Conservation (phyloP, 2,888 invertebrate genomes). For the Thymelicus acteon region DNA sequence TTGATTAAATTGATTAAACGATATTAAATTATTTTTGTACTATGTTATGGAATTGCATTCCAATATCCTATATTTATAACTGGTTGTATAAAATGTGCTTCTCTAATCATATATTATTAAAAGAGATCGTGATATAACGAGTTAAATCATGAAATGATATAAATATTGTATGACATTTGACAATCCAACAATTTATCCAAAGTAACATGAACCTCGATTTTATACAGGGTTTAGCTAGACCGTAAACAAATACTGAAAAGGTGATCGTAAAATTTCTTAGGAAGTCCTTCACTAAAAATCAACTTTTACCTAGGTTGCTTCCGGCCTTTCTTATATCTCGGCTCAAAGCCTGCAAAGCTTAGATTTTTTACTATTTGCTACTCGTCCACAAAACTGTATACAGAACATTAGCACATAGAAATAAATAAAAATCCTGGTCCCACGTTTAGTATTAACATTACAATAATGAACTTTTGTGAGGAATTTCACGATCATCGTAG, state of each 20-base stretch:
- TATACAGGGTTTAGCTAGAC: constrained; percentile 41
- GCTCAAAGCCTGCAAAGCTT: not conserved
- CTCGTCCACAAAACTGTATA: not conserved
- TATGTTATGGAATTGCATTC: constrained; percentile 40
- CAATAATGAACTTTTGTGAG: not conserved
- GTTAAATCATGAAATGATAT: constrained; percentile 19
- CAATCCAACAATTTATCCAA: not conserved
- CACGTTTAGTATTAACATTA: too few species aligned
- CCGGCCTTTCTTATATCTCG: constrained; percentile 10
- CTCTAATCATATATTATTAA: constrained; percentile 3
- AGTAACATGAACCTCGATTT: constrained; percentile 27
- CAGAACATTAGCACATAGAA: too few species aligned
- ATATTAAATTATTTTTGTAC: constrained; percentile 42
- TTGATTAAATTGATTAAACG: constrained; percentile 36
- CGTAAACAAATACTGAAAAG: constrained; percentile 15
- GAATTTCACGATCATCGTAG: constrained; percentile 19
- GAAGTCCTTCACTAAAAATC: not conserved
- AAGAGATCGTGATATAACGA: not conserved
- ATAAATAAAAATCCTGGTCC: too few species aligned
- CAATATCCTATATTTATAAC: constrained; percentile 37
- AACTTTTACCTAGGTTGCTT: not conserved
- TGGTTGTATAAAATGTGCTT: constrained; percentile 37
- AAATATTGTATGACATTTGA: constrained; percentile 1
- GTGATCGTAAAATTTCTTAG: constrained; percentile 22
- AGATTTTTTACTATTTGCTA: constrained; percentile 8